These are phyloP conservation scores for Lasioglossum marginatum DNA, from an alignment of 2,888 invertebrate genomes.

Conservation along the genomic window DNA sequence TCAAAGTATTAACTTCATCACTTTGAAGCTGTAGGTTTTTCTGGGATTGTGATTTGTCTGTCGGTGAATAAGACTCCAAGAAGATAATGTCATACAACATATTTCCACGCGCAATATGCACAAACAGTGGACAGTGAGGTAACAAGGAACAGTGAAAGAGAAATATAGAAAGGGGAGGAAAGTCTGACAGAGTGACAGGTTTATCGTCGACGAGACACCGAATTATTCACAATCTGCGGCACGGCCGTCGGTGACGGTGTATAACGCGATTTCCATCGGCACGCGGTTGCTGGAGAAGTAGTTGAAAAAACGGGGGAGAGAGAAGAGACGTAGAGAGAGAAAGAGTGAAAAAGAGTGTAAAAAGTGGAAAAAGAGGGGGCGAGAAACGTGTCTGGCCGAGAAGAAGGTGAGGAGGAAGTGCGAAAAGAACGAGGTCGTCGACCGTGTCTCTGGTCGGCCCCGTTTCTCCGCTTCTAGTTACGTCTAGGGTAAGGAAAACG, in stretches of 20 bases:
- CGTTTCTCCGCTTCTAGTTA: slow-evolving; percentile 58
- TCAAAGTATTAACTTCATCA: too few species aligned
- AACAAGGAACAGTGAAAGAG: background rate
- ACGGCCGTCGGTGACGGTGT: slow-evolving; percentile 14
- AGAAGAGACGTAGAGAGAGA: background rate
- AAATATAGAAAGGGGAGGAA: background rate
- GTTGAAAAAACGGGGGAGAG: background rate
- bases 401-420: slow-evolving; percentile 32
- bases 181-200: background rate
- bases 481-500: slow-evolving; percentile 32
- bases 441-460: slow-evolving; percentile 50
- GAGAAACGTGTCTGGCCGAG: slow-evolving; percentile 12
- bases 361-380: background rate
- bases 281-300: background rate
- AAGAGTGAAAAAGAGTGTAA: background rate
- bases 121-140: background rate
- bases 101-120: background rate
- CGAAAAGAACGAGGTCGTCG: slow-evolving; percentile 55
- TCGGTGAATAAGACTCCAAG: background rate
- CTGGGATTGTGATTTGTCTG: too few species aligned
- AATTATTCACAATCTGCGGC: slow-evolving; percentile 52
- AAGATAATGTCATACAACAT: background rate
- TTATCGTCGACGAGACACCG: background rate
- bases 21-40: too few species aligned
- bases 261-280: slow-evolving; percentile 53